Evolutionary conservation across 2,113 vertebrate genomes (phyloP).

Genomic region (Eulemur rufifrons): DNA sequence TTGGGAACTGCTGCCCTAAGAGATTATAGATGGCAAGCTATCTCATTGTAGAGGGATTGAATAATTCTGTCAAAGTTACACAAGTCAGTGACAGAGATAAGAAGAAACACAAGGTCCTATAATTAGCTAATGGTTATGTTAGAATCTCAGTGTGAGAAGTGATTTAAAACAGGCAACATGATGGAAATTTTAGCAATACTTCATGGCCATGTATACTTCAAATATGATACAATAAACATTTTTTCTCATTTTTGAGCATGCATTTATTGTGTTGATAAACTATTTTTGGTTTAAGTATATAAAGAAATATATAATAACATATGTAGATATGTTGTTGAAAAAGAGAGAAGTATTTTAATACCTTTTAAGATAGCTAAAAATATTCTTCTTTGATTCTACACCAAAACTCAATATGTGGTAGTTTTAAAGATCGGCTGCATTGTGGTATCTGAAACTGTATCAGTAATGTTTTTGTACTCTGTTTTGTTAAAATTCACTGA

Average conservation of each 20-base stretch:
- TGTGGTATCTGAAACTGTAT: background rate
- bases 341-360: background rate
- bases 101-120: constrained; percentile 51
- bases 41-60: background rate
- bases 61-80: constrained; percentile 24
- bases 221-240: background rate
- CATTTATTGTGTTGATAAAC: background rate
- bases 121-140: constrained; percentile 52
- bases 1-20: no score
- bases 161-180: constrained; percentile 39
- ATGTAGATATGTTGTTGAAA: background rate
- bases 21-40: background rate
- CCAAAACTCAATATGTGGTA: background rate
- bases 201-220: background rate
- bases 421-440: background rate
- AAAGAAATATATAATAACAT: background rate
- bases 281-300: background rate
- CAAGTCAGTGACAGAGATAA: constrained; percentile 39
- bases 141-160: constrained; percentile 19
- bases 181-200: background rate
- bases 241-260: constrained; percentile 5
- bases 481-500: background rate
- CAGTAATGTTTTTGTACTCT: background rate
- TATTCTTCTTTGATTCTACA: background rate
- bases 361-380: background rate